phyloP scores from a whole-genome alignment of 2,797 vertebrate species.

The Hoplostethus atlanticus region DNA sequence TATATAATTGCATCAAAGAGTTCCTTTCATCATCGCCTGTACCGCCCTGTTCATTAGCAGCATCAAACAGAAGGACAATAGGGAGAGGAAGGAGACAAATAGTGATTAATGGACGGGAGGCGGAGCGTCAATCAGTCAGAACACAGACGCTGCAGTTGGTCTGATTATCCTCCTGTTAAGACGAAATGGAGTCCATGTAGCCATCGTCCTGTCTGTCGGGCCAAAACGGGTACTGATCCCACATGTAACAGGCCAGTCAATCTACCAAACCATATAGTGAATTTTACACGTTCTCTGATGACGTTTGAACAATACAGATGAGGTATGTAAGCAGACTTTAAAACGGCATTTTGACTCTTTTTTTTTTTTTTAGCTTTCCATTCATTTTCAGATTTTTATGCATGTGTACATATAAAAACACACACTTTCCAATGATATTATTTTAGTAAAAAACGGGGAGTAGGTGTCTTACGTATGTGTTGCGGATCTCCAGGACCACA shows the following conservation, averaged over 20 bases:
- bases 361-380: too few relatives aligned
- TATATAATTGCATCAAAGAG: slow-evolving; percentile 30
- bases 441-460: neutral
- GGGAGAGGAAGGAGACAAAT: slow-evolving; percentile 39
- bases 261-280: slow-evolving; percentile 7
- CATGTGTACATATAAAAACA: too few relatives aligned
- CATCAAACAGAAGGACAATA: slow-evolving; percentile 64
- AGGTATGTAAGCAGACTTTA: neutral
- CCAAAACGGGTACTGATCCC: slow-evolving; percentile 37
- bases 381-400: too few relatives aligned
- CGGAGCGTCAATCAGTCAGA: slow-evolving; percentile 56
- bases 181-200: slow-evolving; percentile 46
- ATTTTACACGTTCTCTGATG: neutral
- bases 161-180: slow-evolving; percentile 64
- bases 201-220: slow-evolving; percentile 20
- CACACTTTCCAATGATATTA: too few relatives aligned
- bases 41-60: slow-evolving; percentile 45
- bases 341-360: too few relatives aligned
- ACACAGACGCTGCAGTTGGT: slow-evolving; percentile 61
- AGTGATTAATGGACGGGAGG: slow-evolving; percentile 55
- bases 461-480: slow-evolving; percentile 87
- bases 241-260: slow-evolving; percentile 6
- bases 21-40: slow-evolving; percentile 66
- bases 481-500: slow-evolving; percentile 89
- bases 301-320: neutral